Conservation (phyloP, 2,888 invertebrate species). For the Ennomos quercinarius region DNA sequence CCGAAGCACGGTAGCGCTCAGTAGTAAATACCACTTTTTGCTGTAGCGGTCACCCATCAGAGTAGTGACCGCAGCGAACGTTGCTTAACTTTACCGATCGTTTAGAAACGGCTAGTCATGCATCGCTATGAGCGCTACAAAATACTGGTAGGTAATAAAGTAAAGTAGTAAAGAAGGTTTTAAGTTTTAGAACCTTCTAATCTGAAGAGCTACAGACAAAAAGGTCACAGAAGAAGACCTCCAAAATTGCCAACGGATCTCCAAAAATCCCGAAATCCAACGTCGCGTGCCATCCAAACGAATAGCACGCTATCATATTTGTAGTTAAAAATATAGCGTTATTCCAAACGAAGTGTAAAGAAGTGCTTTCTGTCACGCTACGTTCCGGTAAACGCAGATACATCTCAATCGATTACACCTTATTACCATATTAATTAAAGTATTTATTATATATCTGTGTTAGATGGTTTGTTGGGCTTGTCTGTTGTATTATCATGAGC, state of each 20-base stretch:
- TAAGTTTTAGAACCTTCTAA: too few relatives aligned
- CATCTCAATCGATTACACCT: slow-evolving; percentile 41
- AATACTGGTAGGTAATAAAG: too few relatives aligned
- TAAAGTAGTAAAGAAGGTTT: too few relatives aligned
- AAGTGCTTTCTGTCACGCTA: slow-evolving; percentile 65
- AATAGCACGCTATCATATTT: slow-evolving; percentile 36
- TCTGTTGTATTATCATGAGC: slow-evolving; percentile 11
- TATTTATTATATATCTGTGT: slow-evolving; percentile 9
- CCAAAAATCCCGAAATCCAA: slow-evolving; percentile 20
- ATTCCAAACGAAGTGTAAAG: slow-evolving; percentile 57
- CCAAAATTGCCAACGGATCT: neutral
- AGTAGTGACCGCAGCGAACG: too few relatives aligned
- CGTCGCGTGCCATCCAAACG: slow-evolving; percentile 41
- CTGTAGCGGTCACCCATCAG: too few relatives aligned
- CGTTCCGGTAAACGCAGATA: slow-evolving; percentile 46
- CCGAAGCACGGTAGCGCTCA: too few relatives aligned
- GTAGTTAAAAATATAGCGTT: slow-evolving; percentile 51
- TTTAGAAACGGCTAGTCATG: too few relatives aligned
- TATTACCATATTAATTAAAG: slow-evolving; percentile 34
- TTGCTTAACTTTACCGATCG: too few relatives aligned
- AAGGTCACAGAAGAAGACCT: too few relatives aligned
- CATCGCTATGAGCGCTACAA: too few relatives aligned
- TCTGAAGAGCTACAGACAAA: too few relatives aligned
- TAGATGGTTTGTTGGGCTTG: slow-evolving; percentile 2
- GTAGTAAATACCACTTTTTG: too few relatives aligned